A percentile compares a stretch with the other conserved stretches of the same genome.
These are phyloP conservation scores for Macrotrachela quadricornifera DNA, from an alignment of 1,140 invertebrate genomes.

Conservation along the genomic window DNA sequence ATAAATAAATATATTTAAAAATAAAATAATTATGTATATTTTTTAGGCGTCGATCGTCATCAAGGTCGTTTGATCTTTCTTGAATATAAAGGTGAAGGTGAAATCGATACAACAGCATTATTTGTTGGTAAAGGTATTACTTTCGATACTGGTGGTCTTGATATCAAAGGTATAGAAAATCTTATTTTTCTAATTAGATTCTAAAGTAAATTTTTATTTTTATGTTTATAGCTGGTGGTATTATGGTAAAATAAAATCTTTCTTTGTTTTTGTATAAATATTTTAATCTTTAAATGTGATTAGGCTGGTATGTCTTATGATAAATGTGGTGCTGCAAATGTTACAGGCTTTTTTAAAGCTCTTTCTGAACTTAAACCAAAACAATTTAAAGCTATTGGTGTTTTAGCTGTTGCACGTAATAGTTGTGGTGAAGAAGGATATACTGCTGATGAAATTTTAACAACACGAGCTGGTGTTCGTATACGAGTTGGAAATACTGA, in stretches of 20 bases:
- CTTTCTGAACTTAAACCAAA: slow-evolving; percentile 48
- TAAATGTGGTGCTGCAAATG: slow-evolving; percentile 80
- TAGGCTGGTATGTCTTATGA: slow-evolving; percentile 36
- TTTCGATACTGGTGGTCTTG: slow-evolving; percentile 44
- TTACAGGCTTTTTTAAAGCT: slow-evolving; percentile 74
- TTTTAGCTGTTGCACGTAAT: slow-evolving; percentile 66
- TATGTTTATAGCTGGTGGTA: slow-evolving; percentile 44
- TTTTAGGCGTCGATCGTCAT: slow-evolving; percentile 1
- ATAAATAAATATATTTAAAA: neutral
- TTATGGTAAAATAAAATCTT: slow-evolving; percentile 38
- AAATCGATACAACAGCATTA: slow-evolving; percentile 52
- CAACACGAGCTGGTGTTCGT: slow-evolving; percentile 55
- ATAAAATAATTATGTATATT: neutral
- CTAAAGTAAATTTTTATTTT: too few relatives aligned
- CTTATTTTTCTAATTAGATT: too few relatives aligned
- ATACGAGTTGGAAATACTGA: slow-evolving; percentile 71
- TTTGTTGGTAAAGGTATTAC: slow-evolving; percentile 89
- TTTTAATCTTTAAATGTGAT: neutral
- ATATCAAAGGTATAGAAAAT: slow-evolving; percentile 43
- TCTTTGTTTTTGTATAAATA: too few relatives aligned
- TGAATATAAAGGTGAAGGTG: slow-evolving; percentile 26
- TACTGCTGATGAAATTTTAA: slow-evolving; percentile 70
- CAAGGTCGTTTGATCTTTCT: slow-evolving; percentile 2
- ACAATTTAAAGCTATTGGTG: slow-evolving; percentile 60
- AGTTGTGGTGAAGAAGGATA: slow-evolving; percentile 67